Evolutionary conservation across 2,113 vertebrate species (phyloP).

Genomic region (Panurus biarmicus): DNA sequence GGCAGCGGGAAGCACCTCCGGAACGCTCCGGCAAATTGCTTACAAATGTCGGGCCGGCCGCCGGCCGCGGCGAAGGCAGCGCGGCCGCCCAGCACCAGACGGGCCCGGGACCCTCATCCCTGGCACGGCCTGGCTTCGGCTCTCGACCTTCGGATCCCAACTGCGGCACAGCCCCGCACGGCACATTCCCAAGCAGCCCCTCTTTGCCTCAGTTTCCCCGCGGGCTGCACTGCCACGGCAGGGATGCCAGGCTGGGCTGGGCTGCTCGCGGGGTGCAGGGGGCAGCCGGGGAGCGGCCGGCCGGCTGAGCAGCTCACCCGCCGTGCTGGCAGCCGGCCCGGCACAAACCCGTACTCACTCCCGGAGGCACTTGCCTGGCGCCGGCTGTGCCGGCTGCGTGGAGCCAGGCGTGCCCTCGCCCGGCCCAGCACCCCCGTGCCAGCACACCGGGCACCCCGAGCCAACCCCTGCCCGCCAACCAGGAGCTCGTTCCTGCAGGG

Average conservation of each 20-base stretch:
- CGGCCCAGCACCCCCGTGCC: neutral
- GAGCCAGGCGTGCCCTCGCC: neutral
- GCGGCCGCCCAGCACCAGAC: neutral
- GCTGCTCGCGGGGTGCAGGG: neutral
- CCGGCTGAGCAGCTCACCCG: neutral
- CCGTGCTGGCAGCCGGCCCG: neutral
- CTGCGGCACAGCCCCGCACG: fast-evolving
- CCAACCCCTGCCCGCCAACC: neutral
- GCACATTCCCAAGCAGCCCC: fast-evolving
- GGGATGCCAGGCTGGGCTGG: neutral
- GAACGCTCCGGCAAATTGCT: neutral
- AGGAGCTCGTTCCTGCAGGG: fast-evolving
- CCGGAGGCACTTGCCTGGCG: neutral
- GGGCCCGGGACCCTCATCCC: neutral
- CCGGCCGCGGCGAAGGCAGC: neutral
- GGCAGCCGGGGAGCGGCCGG: neutral
- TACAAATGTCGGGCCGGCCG: neutral
- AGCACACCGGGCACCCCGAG: neutral
- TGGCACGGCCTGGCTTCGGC: fast-evolving
- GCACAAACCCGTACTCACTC: neutral
- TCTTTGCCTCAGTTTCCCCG: neutral
- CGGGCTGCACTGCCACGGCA: fast-evolving
- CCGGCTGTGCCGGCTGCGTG: neutral
- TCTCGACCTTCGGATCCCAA: fast-evolving
- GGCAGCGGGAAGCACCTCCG: conserved; percentile 17